These are phyloP conservation scores for Amphipyra tragopoginis DNA, from an alignment of 2,888 invertebrate genomes.

Conservation along the genomic window DNA sequence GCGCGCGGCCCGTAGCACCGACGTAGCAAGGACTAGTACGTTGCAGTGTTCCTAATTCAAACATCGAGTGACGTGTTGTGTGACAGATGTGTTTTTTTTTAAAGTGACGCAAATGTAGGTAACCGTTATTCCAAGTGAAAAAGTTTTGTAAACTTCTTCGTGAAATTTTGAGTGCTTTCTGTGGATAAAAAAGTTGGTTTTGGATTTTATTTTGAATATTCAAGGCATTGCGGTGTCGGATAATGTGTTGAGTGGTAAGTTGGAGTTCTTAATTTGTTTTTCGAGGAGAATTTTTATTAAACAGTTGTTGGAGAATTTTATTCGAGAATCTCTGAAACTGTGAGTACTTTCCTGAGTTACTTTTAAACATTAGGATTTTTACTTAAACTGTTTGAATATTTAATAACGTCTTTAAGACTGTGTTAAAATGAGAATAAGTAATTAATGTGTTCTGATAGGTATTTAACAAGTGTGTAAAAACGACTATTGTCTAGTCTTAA, in stretches of 20 bases:
- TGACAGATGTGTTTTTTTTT: constrained; percentile 53
- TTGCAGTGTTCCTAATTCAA: constrained; percentile 38
- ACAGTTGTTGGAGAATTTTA: constrained; percentile 11
- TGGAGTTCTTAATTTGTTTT: constrained; percentile 38
- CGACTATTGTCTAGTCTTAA: no score
- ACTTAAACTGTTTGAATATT: neutral
- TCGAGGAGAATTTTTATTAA: constrained; percentile 20
- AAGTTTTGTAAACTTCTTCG: constrained; percentile 50
- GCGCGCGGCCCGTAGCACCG: constrained; percentile 47
- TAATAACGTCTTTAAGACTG: neutral
- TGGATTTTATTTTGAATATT: constrained; percentile 42
- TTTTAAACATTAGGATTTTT: neutral
- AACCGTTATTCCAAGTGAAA: constrained; percentile 46
- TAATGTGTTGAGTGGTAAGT: constrained; percentile 59
- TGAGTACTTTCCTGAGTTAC: constrained; percentile 16
- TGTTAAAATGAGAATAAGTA: no score
- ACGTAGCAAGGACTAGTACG: constrained; percentile 49
- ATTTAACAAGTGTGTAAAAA: no score
- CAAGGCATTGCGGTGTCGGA: constrained; percentile 41
- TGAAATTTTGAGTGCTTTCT: constrained; percentile 49
- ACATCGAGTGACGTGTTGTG: constrained; percentile 52
- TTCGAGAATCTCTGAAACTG: constrained; percentile 13
- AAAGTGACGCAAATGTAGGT: constrained; percentile 45
- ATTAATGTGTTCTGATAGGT: no score
- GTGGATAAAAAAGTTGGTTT: constrained; percentile 54